Percentiles rank a stretch among this genome's conserved stretches.
phyloP scores from a whole-genome alignment of 2,888 invertebrate species.

The Lasioglossum vierecki region DNA sequence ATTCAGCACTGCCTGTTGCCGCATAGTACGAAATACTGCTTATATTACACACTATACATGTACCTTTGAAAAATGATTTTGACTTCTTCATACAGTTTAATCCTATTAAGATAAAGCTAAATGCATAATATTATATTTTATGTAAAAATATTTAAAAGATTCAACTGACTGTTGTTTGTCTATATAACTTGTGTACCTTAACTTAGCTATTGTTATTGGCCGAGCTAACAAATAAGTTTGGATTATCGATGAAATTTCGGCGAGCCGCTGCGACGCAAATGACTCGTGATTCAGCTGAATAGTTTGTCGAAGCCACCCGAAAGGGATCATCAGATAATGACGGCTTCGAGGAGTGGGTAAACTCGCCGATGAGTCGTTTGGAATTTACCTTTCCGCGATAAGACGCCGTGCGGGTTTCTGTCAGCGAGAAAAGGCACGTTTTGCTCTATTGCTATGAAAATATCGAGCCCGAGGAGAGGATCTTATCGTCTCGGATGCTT shows the following conservation, averaged over 20 bases:
- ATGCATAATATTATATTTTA: too few relatives aligned
- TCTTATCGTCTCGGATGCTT: conserved; percentile 42
- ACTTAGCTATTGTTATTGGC: not conserved
- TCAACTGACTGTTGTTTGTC: not conserved
- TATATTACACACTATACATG: not conserved
- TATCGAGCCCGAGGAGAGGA: conserved; percentile 23
- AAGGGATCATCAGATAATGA: conserved; percentile 23
- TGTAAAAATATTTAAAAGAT: not conserved
- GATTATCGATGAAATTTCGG: not conserved
- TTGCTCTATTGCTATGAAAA: conserved; percentile 23
- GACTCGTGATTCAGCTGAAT: not conserved
- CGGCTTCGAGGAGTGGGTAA: conserved; percentile 34
- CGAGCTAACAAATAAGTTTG: not conserved
- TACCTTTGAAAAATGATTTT: not conserved
- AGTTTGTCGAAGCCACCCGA: not conserved
- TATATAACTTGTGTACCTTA: not conserved
- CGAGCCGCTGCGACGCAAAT: not conserved
- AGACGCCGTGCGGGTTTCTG: conserved; percentile 14
- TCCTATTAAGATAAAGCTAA: not conserved
- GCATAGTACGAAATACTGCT: not conserved
- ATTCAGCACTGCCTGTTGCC: not conserved
- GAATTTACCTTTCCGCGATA: conserved; percentile 45
- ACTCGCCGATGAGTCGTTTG: conserved; percentile 13
- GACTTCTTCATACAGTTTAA: not conserved
- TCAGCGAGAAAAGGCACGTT: conserved; percentile 17